Evolutionary conservation across 2,888 invertebrate species (phyloP), one percentile per base, ranked within the genome.

Genomic region (Drosophila macrospina): DNA sequence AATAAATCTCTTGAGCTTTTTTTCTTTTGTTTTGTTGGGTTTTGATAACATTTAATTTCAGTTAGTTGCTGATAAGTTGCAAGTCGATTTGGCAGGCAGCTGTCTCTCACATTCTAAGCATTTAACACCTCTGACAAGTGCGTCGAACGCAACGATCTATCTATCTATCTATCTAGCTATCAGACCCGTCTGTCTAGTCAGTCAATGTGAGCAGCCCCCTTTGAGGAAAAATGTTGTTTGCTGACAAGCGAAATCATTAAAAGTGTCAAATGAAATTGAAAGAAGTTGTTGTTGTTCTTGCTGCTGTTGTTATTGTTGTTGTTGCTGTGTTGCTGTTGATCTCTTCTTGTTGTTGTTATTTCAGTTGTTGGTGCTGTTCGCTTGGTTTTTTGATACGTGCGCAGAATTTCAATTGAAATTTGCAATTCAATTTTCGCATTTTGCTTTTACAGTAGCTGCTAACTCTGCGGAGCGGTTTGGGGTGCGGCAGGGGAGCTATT

Each of bases 241-340:
- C 62, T 87, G 89, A 85, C 89, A 89, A 62, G 82, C 80, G 59
- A 85, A 85, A 82, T 89, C 85, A 88, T 89, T 86, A 83, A 82
- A 74, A 88, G 72, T 85, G 89, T 89, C 83, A 77, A 82, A 72
- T 63, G 67, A 77, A 76, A 85, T 61, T 60, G 56, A 76, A 73
- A 88, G 71, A 85, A 85, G 70, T 74, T 67, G 30, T 48, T 42
- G 59, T 60, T 56, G 20, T 28, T 28, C 1, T 28, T 28, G 7
- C n/a, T 54, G 34, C 16, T 74, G 48, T 54, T 50, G 52, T 51
- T 68, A 6, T 28, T 28, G 28, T 37, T 69, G 13, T 57, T 28
- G 32, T 50, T 42, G 15, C 42, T 51, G 44, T 34, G 52, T 51
- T 68, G 7, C 7, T 28, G 28, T 37, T n/a, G n/a, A n/a, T n/a